Conservation (phyloP, 2,113 vertebrate species). For the Symphodus melops region DNA sequence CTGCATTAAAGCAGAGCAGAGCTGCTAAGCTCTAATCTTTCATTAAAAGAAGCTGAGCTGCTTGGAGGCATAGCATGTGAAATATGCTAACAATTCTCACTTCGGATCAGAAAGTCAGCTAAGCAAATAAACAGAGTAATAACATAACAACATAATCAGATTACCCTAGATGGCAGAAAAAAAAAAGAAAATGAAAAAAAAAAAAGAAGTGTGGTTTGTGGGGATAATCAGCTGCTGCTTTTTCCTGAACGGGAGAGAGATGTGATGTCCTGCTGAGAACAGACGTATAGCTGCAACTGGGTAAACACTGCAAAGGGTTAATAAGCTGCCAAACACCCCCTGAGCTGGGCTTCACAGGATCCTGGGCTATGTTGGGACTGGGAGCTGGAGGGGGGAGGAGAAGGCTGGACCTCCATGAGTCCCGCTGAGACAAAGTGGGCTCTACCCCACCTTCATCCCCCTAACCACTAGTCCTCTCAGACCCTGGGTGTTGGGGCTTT, state of each 20-base stretch:
- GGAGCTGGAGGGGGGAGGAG: conserved; percentile 22
- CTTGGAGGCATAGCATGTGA: conserved; percentile 33
- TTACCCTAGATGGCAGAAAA: conserved; percentile 19
- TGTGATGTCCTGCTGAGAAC: conserved; percentile 46
- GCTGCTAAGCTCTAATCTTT: conserved; percentile 30
- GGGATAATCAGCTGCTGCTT: conserved; percentile 29
- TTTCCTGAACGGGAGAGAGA: conserved; percentile 42
- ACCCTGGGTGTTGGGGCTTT: conserved; percentile 45
- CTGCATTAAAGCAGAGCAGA: background rate
- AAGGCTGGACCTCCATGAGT: conserved; percentile 31
- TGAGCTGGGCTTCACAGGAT: conserved; percentile 39
- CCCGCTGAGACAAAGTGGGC: conserved; percentile 40
- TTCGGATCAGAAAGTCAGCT: conserved; percentile 47
- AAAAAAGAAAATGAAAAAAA: background rate
- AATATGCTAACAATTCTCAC: conserved; percentile 43
- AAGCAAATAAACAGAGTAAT: conserved; percentile 60
- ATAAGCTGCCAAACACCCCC: conserved; percentile 50
- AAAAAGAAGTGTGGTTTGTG: conserved; percentile 9
- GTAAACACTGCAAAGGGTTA: conserved; percentile 57
- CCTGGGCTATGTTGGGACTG: conserved; percentile 17
- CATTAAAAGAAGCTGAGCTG: conserved; percentile 42
- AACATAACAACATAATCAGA: conserved; percentile 60
- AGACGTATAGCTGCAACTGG: conserved; percentile 42
- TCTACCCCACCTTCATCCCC: conserved; percentile 9
- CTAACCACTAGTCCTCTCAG: conserved; percentile 21